Base-by-base conservation (phyloP, 2,797 vertebrate species). In the Ibycter americanus region DNA sequence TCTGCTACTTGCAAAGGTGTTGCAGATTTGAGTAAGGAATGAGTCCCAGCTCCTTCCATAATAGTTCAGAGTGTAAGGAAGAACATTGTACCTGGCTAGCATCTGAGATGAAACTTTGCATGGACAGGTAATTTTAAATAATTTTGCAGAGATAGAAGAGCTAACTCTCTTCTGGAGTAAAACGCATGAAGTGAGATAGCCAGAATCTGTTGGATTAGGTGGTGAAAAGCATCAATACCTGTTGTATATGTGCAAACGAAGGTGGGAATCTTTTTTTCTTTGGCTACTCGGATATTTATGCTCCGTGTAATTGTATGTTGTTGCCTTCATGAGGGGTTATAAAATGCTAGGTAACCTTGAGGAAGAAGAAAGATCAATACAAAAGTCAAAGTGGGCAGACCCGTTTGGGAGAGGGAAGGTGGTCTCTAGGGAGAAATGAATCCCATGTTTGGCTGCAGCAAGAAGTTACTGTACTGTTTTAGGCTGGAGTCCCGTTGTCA, bases 71-170 rank as follows among this genome's bases (percentile, higher is more conserved):
- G 11, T 25, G 12, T 54, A 56, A 65, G 12, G 46, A 44, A 62
- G 17, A 73, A 25, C 1, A 9, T 31, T 1, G 0, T 26, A 29
- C 51, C n/a, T 54, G 19, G 7, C 62, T 51, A 78, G 44, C 3
- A 8, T 58, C 31, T 55, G 23, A 42, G 34, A 62, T 46, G 26
- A 67, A 86, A 27, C 18, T 78, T 61, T 63, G 15, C 21, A 19
- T 16, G 8, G 12, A 9, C 19, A 47, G 62, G 9, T 79, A 27
- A 63, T 27, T 59, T 91, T 8, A 67, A 82, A 38, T 9, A 34
- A 2, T 63, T 52, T 85, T 72, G 14, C 11, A 49, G 25, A 22
- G 2, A 5, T 16, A 0, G 0, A 16, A 58, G 16, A 38, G 6
- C 8, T 59, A 31, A 27, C 40, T 67, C 4, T 2, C 11, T 67